A percentile compares a stretch with the other conserved stretches of the same genome.
These are phyloP conservation scores for Nasonia oneida DNA, from an alignment of 2,888 invertebrate species.

Conservation along the genomic window DNA sequence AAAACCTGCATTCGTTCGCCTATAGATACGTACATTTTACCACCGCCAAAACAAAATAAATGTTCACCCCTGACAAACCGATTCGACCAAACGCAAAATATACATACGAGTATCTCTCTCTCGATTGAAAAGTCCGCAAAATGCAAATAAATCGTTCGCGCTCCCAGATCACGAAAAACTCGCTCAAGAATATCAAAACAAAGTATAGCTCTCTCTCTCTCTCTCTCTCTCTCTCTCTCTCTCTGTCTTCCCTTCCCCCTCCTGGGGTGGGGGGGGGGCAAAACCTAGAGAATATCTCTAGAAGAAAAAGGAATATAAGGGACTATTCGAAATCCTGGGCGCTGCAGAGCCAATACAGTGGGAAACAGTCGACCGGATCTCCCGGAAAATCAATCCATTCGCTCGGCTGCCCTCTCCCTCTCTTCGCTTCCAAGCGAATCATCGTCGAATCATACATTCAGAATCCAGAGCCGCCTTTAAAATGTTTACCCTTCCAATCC, in stretches of 20 bases:
- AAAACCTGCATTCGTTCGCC: too few species aligned
- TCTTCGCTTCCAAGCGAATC: not conserved
- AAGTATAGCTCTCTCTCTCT: not conserved
- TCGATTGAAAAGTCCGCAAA: not conserved
- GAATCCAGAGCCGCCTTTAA: slow-evolving; percentile 39
- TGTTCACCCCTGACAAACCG: not conserved
- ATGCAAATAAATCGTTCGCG: not conserved
- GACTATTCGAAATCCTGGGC: not conserved
- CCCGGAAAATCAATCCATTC: slow-evolving; percentile 31
- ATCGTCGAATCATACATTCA: slow-evolving; percentile 36
- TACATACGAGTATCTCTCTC: not conserved
- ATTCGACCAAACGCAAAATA: not conserved
- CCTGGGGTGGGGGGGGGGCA: not conserved
- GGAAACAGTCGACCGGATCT: not conserved
- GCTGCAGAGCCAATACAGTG: not conserved
- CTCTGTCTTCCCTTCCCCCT: not conserved
- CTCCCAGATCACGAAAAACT: not conserved
- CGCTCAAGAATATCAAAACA: slow-evolving; percentile 7
- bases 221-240: not conserved
- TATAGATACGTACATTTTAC: too few species aligned
- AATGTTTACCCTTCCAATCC: slow-evolving; percentile 52
- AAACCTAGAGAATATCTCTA: not conserved
- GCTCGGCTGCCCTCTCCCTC: not conserved
- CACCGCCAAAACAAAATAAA: too few species aligned
- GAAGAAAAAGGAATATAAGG: not conserved